These are phyloP conservation scores for Eptatretus burgeri DNA, from an alignment of 2,113 vertebrate species.

Conservation along the genomic window DNA sequence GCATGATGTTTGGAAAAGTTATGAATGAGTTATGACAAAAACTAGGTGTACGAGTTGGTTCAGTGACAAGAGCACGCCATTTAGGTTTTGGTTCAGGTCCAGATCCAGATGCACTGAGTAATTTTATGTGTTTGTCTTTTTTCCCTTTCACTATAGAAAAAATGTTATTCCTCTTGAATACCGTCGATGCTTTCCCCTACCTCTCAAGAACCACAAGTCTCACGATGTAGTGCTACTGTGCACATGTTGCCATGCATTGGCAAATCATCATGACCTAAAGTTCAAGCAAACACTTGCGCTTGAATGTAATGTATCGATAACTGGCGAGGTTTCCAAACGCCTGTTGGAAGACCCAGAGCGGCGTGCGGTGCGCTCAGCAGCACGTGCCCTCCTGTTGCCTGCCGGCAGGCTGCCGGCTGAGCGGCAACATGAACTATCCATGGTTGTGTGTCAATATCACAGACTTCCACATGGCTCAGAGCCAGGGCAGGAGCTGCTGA, in stretches of 20 bases:
- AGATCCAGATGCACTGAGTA: not conserved
- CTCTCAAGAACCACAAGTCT: slow-evolving; percentile 97
- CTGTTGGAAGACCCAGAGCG: slow-evolving; percentile 45
- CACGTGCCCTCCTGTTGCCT: slow-evolving; percentile 45
- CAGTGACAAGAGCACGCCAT: too few relatives aligned
- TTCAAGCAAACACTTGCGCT: slow-evolving; percentile 59
- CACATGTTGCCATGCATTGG: slow-evolving; percentile 61
- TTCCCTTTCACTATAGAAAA: slow-evolving; percentile 24
- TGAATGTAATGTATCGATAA: slow-evolving; percentile 45
- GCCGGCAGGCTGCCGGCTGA: slow-evolving; percentile 27
- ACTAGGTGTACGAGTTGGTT: too few relatives aligned
- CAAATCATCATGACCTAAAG: slow-evolving; percentile 51
- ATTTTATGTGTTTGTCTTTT: not conserved
- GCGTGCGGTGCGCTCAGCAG: slow-evolving; percentile 50
- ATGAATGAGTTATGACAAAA: too few relatives aligned
- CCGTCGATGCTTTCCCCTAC: slow-evolving; percentile 57
- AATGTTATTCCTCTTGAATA: slow-evolving; percentile 86
- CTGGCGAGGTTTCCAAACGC: slow-evolving; percentile 50
- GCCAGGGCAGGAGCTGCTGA: slow-evolving; percentile 27
- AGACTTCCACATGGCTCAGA: slow-evolving; percentile 8
- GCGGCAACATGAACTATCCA: slow-evolving; percentile 34
- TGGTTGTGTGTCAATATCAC: slow-evolving; percentile 27
- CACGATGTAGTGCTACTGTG: slow-evolving; percentile 82
- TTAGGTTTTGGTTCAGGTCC: not conserved
- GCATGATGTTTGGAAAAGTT: too few relatives aligned